A percentile compares a stretch with the other conserved stretches of the same genome.
Conservation (phyloP, 1,140 invertebrate genomes). For the Musca vetustissima region DNA sequence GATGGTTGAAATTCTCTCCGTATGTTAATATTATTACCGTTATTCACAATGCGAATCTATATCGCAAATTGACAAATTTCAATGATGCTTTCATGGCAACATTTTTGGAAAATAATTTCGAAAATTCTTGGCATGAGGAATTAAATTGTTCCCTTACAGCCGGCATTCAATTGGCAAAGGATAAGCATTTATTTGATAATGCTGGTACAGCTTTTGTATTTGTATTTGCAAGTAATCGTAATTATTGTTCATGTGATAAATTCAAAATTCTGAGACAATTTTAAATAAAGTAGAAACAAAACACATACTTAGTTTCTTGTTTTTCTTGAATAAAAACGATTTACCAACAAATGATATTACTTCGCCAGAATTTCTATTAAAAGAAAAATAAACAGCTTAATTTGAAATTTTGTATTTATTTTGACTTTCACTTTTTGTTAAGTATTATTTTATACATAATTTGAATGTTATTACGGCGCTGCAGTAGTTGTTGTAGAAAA, state of each 20-base stretch:
- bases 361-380: no score
- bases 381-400: no score
- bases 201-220: constrained; percentile 39
- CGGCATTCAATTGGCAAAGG: constrained; percentile 32
- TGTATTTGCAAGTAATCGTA: constrained; percentile 39
- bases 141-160: constrained; percentile 32
- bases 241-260: constrained; percentile 41
- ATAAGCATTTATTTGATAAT: constrained; percentile 27
- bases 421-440: background rate
- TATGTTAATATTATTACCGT: constrained; percentile 38
- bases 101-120: constrained; percentile 33
- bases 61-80: constrained; percentile 30
- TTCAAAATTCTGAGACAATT: constrained; percentile 34
- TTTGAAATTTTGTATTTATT: background rate
- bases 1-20: constrained; percentile 44
- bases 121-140: constrained; percentile 41
- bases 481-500: background rate
- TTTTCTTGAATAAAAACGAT: no score
- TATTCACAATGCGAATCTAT: constrained; percentile 35
- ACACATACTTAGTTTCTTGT: no score
- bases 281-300: no score
- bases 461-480: background rate
- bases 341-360: no score
- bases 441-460: background rate
- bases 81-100: constrained; percentile 33